Percentiles rank a stretch among this genome's conserved stretches.
Evolutionary conservation across 2,113 vertebrate species (phyloP).

Genomic region (Nettapus auritus): DNA sequence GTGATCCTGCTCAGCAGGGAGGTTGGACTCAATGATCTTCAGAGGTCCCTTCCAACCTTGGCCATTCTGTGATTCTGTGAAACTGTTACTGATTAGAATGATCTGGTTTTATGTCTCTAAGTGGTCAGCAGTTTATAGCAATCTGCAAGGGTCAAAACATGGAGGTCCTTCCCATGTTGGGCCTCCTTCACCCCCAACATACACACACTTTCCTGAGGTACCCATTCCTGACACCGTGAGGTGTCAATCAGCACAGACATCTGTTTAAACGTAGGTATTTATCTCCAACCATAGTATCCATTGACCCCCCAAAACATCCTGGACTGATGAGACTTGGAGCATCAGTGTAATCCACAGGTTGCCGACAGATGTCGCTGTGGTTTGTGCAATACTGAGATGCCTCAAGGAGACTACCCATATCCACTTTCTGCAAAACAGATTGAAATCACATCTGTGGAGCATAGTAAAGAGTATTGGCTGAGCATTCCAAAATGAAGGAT

Average conservation of each 20-base stretch:
- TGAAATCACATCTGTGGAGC: neutral
- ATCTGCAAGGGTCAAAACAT: neutral
- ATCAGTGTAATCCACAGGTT: fast-evolving
- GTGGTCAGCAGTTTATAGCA: neutral
- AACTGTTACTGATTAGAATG: neutral
- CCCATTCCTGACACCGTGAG: neutral
- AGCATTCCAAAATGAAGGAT: neutral
- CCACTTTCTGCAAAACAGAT: neutral
- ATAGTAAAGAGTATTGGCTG: neutral
- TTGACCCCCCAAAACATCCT: fast-evolving
- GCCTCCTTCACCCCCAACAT: no score
- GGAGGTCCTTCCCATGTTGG: neutral
- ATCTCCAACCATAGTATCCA: neutral
- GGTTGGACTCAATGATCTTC: no score
- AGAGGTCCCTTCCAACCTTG: no score
- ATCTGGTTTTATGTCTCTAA: neutral
- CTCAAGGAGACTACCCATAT: fast-evolving
- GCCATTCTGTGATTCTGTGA: no score
- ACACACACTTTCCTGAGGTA: neutral
- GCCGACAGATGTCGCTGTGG: fast-evolving
- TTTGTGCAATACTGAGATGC: neutral
- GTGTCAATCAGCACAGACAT: neutral
- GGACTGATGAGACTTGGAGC: no score
- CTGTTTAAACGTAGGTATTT: neutral
- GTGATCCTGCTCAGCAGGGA: no score